Base-by-base conservation (phyloP, 1,140 invertebrate genomes). In the Drosophila parabipectinata region DNA sequence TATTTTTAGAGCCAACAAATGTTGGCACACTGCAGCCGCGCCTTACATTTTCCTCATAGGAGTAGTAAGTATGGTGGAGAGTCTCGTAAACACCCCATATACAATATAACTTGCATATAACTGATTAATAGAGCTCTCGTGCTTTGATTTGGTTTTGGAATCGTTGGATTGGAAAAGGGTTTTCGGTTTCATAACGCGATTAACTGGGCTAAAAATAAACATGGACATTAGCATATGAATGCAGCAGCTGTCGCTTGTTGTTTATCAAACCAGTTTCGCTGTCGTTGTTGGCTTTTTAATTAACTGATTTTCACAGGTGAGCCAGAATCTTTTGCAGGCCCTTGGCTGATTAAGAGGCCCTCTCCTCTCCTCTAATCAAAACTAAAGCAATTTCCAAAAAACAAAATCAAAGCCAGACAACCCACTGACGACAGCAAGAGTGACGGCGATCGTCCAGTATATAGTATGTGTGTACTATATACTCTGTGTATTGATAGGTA, bases 1-100 rank as follows among this genome's bases (percentile, higher is more conserved):
- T 76, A 80, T 85, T 81, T 74, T 81, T 85, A 84, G 81, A 68
- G 59, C 24, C 57, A 30, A 41, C 47, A 67, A 72, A 61, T 51
- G 56, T 72, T 53, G 66, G 24, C 39, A 41, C 39, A 41, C 39
- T 56, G 21, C 64, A 69, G 68, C 47, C 72, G 53, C 72, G 60
- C 60, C 68, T 79, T 77, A 56, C 56, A 59, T 55, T 75, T 60
- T 60, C 57, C 47, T 21, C 41, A 44, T 21, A 21, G 21, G 21
- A 21, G 21, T 21, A 21, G 21, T 21, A 21, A 21, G 21, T 3
- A 21, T 21, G 21, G 21, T 21, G 21, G 21, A 21, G 21, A 21
- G 21, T 21, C 21, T 21, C 21, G 21, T 41, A 41, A 39, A 39
- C 12, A 41, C 8, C 26, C 12, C 32, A 52, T 32, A 47, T 34